These are phyloP conservation scores for Ispidina lecontei DNA, from an alignment of 2,797 vertebrate species.

Conservation along the genomic window DNA sequence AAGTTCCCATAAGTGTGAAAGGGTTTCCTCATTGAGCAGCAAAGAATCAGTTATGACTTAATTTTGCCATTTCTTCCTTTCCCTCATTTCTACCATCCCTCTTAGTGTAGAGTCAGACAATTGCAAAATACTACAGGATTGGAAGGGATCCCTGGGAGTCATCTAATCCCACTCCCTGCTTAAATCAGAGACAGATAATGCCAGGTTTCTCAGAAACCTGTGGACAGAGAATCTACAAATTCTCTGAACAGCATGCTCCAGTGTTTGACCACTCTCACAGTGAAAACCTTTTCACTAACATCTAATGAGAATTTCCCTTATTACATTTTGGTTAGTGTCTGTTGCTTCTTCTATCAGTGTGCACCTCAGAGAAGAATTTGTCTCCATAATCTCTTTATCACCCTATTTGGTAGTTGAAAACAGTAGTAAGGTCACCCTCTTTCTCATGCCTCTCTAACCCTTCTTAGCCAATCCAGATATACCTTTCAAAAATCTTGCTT, in stretches of 20 bases:
- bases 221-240: neutral
- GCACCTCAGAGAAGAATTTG: neutral
- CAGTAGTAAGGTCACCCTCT: neutral
- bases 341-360: neutral
- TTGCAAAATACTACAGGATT: neutral
- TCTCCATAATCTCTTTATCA: neutral
- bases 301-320: neutral
- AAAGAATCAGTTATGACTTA: neutral
- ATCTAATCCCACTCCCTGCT: neutral
- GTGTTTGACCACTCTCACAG: neutral
- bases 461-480: neutral
- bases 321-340: neutral
- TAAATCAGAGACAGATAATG: neutral
- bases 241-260: neutral
- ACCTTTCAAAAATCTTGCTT: neutral
- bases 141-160: neutral
- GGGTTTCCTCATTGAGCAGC: neutral
- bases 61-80: neutral
- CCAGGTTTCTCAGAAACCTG: neutral
- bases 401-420: neutral
- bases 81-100: neutral
- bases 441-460: neutral
- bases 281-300: neutral
- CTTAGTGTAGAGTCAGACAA: neutral
- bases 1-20: neutral